Percentiles rank a stretch among this genome's conserved stretches.
Conservation (phyloP, 2,113 vertebrate species). For the Trematomus loennbergii region DNA sequence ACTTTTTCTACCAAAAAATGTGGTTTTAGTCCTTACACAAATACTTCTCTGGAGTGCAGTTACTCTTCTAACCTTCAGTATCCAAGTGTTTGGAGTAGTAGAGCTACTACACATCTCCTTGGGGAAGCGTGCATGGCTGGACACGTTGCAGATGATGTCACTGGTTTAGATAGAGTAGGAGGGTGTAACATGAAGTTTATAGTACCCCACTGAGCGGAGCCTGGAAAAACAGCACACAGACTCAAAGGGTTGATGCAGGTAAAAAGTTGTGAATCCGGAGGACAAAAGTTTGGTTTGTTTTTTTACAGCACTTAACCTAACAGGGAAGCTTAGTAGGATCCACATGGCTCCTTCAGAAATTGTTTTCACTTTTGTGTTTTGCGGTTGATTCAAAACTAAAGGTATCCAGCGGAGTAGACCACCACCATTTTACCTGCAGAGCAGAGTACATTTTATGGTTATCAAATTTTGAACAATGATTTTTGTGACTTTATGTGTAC, state of each 20-base stretch:
- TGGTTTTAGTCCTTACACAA: constrained; percentile 21
- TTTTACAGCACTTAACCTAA: constrained; percentile 3
- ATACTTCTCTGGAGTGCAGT: constrained; percentile 17
- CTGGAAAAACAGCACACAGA: constrained; percentile 16
- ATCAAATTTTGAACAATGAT: background rate
- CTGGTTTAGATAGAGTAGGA: constrained; percentile 43
- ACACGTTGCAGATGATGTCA: constrained; percentile 70
- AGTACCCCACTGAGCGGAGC: constrained; percentile 21
- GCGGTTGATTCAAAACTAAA: constrained; percentile 1
- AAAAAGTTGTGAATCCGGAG: constrained; percentile 15
- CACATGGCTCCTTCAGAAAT: background rate
- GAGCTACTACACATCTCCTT: constrained; percentile 63
- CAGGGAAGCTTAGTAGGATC: background rate
- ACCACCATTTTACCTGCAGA: constrained; percentile 2
- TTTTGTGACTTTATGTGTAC: too few species aligned
- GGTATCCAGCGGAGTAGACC: background rate
- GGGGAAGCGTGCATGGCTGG: constrained; percentile 58
- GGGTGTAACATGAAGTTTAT: constrained; percentile 51
- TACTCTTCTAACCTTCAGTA: constrained; percentile 30
- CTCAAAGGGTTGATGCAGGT: constrained; percentile 15
- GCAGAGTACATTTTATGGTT: background rate
- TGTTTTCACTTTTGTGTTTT: background rate
- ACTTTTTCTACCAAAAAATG: background rate
- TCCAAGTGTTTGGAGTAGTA: constrained; percentile 47
- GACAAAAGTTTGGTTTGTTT: background rate